Base-by-base conservation (phyloP, 2,888 invertebrate species). In the Acronicta leporina region DNA sequence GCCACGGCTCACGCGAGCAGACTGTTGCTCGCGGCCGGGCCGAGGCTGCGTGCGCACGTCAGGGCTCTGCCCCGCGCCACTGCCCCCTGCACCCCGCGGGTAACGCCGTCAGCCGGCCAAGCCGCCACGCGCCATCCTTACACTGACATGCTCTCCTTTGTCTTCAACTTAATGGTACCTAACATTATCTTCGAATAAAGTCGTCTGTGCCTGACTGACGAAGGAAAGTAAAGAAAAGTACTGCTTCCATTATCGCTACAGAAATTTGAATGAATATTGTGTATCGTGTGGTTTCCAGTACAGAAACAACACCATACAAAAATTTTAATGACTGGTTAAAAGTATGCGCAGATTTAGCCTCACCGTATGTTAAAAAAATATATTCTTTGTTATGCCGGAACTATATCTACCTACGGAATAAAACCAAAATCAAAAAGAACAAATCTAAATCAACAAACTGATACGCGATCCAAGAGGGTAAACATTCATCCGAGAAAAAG, bases 21-120 rank as follows among this genome's bases (percentile, higher is more conserved):
- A 94, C 93, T 94, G 93, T 94, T 94, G 93, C 93, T 91, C 84
- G 77, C 83, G 87, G 87, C 91, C 91, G 87, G 91, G 89, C 81
- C 81, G 81, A 72, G 83, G 77, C 60, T 89, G 91, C 89, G 90
- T 83, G 92, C 93, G 92, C 92, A 90, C 61, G 51, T 51, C 53
- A 50, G 57, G 70, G 77, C 80, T 75, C 73, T 58, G 67, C 63
- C 80, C 79, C 80, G 75, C 69, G 71, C 77, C 78, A 73, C 75
- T 78, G 62, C 77, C 58, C 73, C 55, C 58, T 75, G 76, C 78
- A 75, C 75, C 75, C 77, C 78, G 61, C 75, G 60, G 78, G 80
- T 77, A 80, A 80, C 80, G 73, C 75, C 65, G 77, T 73, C 65
- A 56, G 63, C 72, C 81, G 80, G 81, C 81, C 81, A 80, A 79